A percentile compares a stretch with the other conserved stretches of the same genome.
Conservation (phyloP, 2,113 vertebrate genomes). For the Corythornis vintsioides region DNA sequence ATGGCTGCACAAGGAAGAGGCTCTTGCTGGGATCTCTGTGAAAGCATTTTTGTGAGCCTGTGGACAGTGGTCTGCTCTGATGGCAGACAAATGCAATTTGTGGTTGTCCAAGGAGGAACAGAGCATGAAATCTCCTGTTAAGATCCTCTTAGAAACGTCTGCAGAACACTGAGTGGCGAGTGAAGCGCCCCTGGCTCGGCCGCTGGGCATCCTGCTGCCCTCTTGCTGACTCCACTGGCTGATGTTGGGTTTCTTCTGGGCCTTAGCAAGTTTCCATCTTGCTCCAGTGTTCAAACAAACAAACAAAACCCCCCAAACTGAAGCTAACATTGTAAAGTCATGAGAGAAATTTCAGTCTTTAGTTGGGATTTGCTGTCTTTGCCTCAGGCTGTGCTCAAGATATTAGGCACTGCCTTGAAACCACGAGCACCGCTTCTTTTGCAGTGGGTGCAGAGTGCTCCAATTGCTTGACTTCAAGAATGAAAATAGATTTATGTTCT, state of each 20-base stretch:
- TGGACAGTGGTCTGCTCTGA: background rate
- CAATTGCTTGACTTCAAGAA: background rate
- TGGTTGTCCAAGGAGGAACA: background rate
- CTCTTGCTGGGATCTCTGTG: background rate
- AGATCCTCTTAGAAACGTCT: background rate
- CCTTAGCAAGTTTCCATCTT: background rate
- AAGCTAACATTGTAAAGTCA: background rate
- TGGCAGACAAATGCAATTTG: slow-evolving; percentile 20
- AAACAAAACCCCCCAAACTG: too few species aligned
- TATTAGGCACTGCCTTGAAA: background rate
- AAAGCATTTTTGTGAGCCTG: background rate
- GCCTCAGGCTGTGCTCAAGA: background rate
- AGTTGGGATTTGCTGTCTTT: background rate
- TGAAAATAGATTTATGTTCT: background rate
- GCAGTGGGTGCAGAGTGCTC: background rate
- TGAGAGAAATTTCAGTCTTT: background rate
- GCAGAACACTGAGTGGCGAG: background rate
- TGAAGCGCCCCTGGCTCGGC: fast-evolving
- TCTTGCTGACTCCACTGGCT: background rate
- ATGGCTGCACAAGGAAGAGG: background rate
- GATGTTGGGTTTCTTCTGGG: background rate
- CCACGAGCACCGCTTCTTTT: background rate
- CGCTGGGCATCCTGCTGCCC: background rate
- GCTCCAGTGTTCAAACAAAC: background rate
- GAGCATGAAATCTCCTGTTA: background rate